Evolutionary conservation across 2,888 invertebrate genomes (phyloP).

Genomic region (Plagodis dolabraria): DNA sequence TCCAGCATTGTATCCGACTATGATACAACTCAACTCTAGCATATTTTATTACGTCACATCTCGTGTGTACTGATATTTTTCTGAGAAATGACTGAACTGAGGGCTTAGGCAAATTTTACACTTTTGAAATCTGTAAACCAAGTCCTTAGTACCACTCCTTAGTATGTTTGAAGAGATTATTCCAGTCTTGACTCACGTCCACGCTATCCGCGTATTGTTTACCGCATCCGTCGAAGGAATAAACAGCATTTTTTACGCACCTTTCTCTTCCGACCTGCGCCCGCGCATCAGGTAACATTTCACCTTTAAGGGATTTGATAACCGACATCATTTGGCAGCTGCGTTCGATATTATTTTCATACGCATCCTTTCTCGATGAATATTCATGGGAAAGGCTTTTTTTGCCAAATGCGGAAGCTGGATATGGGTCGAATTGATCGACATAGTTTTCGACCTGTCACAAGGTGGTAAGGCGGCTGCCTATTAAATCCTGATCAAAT

Average conservation of each 20-base stretch:
- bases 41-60: no score
- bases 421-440: constrained; percentile 8
- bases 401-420: constrained; percentile 23
- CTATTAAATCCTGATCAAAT: constrained; percentile 8
- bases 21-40: no score
- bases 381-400: constrained; percentile 25
- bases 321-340: constrained; percentile 32
- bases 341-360: constrained; percentile 27
- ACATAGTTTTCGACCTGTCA: constrained; percentile 10
- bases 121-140: no score
- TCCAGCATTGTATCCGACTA: no score
- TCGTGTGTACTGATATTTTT: no score
- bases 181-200: constrained; percentile 50
- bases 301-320: constrained; percentile 50
- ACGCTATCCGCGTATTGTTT: constrained; percentile 58
- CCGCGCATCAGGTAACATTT: constrained; percentile 63
- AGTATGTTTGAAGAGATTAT: constrained; percentile 21
- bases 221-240: constrained; percentile 55
- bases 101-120: no score
- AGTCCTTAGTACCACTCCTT: no score
- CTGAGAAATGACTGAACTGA: no score
- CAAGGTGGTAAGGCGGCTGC: constrained; percentile 3
- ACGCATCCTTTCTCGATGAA: constrained; percentile 23
- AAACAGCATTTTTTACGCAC: constrained; percentile 69
- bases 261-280: constrained; percentile 78